Evolutionary conservation across 2,888 invertebrate species (phyloP).

Genomic region (Xylocampa areola): DNA sequence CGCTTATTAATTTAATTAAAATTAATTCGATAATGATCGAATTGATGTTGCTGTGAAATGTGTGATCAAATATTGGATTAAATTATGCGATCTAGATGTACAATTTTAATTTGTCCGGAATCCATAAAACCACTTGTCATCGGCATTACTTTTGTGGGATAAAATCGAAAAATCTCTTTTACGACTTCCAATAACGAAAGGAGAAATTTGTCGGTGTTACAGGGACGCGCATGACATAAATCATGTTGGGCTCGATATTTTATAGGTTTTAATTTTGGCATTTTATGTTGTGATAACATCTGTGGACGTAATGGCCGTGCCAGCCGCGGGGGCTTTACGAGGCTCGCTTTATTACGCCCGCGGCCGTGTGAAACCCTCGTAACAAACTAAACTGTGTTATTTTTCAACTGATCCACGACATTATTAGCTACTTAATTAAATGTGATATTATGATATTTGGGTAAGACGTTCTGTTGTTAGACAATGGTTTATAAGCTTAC

Average conservation of each 20-base stretch:
- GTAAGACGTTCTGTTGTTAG: constrained; percentile 11
- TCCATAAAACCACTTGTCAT: constrained; percentile 54
- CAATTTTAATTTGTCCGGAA: constrained; percentile 50
- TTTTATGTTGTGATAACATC: constrained; percentile 87
- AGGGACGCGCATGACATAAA: constrained; percentile 74
- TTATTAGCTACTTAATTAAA: constrained; percentile 45
- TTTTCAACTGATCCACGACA: constrained; percentile 54
- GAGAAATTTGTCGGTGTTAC: constrained; percentile 72
- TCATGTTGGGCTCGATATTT: constrained; percentile 81
- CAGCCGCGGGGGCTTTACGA: constrained; percentile 76
- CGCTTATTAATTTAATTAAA: too few species aligned
- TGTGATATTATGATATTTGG: constrained; percentile 22
- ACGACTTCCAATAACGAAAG: constrained; percentile 72
- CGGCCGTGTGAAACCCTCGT: constrained; percentile 49
- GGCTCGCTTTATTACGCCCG: constrained; percentile 72
- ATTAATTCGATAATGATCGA: too few species aligned
- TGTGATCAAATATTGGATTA: constrained; percentile 17
- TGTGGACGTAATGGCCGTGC: constrained; percentile 76
- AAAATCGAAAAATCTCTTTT: constrained; percentile 67
- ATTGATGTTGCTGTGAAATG: too few species aligned
- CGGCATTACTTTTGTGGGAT: constrained; percentile 53
- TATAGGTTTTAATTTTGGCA: constrained; percentile 83
- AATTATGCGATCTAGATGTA: constrained; percentile 24
- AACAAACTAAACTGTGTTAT: constrained; percentile 61
- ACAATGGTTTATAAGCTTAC: constrained; percentile 32